Conservation (phyloP, 2,888 invertebrate genomes). For the Nemapogon koenigi region DNA sequence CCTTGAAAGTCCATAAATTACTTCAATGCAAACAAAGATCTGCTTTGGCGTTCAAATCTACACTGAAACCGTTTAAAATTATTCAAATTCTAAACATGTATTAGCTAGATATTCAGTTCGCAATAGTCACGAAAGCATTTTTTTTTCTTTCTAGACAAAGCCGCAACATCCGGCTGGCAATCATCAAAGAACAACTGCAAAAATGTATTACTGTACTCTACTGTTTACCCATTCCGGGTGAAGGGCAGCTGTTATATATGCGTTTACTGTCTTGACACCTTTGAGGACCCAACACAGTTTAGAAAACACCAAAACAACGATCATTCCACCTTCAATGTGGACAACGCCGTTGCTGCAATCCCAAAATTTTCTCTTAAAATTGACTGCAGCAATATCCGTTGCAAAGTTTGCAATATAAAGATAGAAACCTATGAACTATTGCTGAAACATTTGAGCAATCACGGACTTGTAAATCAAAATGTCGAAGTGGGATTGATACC, state of each 20-base stretch:
- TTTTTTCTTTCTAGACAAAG: conserved; percentile 27
- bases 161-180: conserved; percentile 21
- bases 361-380: conserved; percentile 28
- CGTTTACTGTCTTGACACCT: conserved; percentile 25
- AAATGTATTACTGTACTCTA: conserved; percentile 24
- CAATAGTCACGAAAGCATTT: conserved; percentile 33
- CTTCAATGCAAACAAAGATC: too few relatives aligned
- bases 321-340: conserved; percentile 18
- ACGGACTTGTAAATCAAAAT: too few relatives aligned
- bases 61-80: too few relatives aligned
- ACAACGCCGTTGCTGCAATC: conserved; percentile 20
- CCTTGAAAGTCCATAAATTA: too few relatives aligned
- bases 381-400: conserved; percentile 24
- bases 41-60: too few relatives aligned
- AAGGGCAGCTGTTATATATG: conserved; percentile 23
- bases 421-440: conserved; percentile 28
- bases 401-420: conserved; percentile 20
- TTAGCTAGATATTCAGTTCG: too few relatives aligned
- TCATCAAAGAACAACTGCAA: conserved; percentile 24
- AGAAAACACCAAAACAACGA: conserved; percentile 26
- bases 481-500: too few relatives aligned
- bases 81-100: too few relatives aligned
- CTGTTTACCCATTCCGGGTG: conserved; percentile 30
- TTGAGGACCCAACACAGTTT: conserved; percentile 22
- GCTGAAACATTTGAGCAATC: conserved; percentile 36